These are phyloP conservation scores for Phasianus colchicus DNA, from an alignment of 2,113 vertebrate genomes.

Conservation along the genomic window DNA sequence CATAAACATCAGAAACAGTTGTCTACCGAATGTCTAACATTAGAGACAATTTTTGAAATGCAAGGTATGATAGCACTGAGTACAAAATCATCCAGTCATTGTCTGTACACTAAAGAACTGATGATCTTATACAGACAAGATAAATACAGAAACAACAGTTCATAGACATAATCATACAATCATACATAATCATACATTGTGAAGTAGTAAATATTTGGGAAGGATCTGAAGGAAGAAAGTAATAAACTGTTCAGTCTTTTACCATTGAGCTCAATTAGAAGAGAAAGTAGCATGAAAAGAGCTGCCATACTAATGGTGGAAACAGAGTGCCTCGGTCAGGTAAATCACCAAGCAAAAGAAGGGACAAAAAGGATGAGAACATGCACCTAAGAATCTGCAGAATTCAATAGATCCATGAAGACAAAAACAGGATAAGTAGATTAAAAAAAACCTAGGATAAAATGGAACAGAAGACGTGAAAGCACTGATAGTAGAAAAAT, in stretches of 20 bases:
- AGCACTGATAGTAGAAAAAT: not conserved
- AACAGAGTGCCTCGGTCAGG: not conserved
- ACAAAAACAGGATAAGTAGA: not conserved
- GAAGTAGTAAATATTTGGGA: not conserved
- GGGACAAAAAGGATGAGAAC: not conserved
- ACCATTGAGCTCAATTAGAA: not conserved
- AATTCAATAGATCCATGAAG: not conserved
- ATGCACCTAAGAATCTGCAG: accelerated
- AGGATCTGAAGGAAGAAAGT: not conserved
- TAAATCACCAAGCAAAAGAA: not conserved
- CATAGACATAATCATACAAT: not conserved
- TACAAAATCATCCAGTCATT: not conserved
- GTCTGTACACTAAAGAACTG: not conserved
- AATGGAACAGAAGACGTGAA: not conserved
- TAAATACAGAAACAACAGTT: accelerated
- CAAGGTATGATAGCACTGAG: not conserved
- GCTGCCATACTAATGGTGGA: not conserved
- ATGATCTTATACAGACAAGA: not conserved
- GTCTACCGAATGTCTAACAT: not conserved
- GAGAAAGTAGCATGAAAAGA: not conserved
- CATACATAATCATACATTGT: not conserved
- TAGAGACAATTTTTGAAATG: not conserved
- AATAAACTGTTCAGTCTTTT: not conserved
- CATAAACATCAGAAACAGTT: not conserved
- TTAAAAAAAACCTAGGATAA: not conserved